phyloP scores from a whole-genome alignment of 2,888 invertebrate genomes.

The Iphiclides podalirius region DNA sequence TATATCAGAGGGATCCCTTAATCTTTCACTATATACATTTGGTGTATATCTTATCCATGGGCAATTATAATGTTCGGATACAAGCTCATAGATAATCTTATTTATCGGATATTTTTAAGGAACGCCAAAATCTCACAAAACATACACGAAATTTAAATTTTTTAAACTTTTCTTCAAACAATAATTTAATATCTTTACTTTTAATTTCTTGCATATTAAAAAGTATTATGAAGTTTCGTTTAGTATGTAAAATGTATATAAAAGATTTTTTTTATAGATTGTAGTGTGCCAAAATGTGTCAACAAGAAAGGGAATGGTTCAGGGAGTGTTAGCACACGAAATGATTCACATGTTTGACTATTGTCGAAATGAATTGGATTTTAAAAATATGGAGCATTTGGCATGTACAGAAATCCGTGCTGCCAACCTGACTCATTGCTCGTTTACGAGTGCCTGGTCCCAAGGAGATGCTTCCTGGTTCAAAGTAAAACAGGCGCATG shows the following conservation, averaged over 20 bases:
- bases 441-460: conserved; percentile 88
- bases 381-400: conserved; percentile 93
- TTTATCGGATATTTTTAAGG: too few relatives aligned
- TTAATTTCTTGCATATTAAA: too few relatives aligned
- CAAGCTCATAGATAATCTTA: too few relatives aligned
- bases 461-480: conserved; percentile 88
- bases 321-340: conserved; percentile 93
- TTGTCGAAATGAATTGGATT: conserved; percentile 93
- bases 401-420: conserved; percentile 98
- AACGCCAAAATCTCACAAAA: too few relatives aligned
- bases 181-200: too few relatives aligned
- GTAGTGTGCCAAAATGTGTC: conserved; percentile 95
- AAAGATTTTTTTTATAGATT: conserved; percentile 76
- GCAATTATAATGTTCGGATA: too few relatives aligned
- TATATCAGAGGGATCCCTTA: too few relatives aligned
- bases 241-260: neutral
- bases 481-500: conserved; percentile 87
- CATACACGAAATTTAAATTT: too few relatives aligned
- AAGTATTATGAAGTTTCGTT: too few relatives aligned
- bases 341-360: conserved; percentile 98
- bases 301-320: conserved; percentile 83
- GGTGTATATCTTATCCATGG: too few relatives aligned
- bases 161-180: too few relatives aligned
- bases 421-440: conserved; percentile 96
- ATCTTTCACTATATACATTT: too few relatives aligned